phyloP scores from a whole-genome alignment of 2,113 vertebrate genomes.

The Edolisoma coerulescens region DNA sequence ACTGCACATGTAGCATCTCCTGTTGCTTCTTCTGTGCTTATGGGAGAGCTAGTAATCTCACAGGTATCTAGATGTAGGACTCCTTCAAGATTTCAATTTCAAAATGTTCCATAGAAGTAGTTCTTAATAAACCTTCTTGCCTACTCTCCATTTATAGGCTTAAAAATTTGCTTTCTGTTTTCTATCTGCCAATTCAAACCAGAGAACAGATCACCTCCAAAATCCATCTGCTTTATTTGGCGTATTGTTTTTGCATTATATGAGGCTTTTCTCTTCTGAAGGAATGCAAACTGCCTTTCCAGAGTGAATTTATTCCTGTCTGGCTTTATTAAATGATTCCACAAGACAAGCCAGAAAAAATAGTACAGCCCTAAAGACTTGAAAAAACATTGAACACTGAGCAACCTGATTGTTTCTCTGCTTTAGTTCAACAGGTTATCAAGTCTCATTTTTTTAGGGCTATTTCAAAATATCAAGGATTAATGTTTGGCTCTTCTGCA shows the following conservation, averaged over 20 bases:
- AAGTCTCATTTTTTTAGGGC: conserved; percentile 91
- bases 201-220: background rate
- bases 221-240: background rate
- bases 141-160: background rate
- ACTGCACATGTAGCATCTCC: background rate
- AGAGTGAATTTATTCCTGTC: background rate
- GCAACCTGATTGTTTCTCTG: conserved; percentile 10
- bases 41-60: background rate
- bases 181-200: background rate
- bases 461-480: conserved; percentile 91
- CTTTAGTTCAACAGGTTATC: conserved; percentile 93
- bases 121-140: background rate
- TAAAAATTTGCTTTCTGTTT: background rate
- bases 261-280: background rate
- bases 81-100: background rate
- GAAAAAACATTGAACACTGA: background rate
- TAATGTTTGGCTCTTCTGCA: conserved; percentile 36
- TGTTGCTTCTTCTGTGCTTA: background rate
- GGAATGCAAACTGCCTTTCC: background rate
- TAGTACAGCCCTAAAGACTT: background rate
- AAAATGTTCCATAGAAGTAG: background rate
- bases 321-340: background rate
- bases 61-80: background rate
- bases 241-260: background rate
- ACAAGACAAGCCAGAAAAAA: background rate